Conservation (phyloP, 2,797 vertebrate genomes). For the Remorina albescens region DNA sequence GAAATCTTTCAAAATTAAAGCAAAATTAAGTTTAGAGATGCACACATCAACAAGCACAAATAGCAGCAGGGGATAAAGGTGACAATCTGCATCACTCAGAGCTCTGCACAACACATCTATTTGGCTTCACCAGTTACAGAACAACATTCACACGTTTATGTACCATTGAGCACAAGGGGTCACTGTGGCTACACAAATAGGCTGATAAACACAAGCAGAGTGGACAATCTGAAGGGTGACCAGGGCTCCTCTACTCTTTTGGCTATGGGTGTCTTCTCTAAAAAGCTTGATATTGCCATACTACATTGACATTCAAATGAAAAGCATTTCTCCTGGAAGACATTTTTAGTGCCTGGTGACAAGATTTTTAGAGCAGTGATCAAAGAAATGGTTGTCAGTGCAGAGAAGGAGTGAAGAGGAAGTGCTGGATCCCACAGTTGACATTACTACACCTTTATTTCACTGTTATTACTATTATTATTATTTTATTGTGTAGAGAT, state of each 20-base stretch:
- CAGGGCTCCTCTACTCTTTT: constrained; percentile 57
- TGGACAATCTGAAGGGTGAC: constrained; percentile 60
- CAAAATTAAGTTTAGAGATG: constrained; percentile 45
- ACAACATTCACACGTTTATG: constrained; percentile 83
- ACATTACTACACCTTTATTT: constrained; percentile 28
- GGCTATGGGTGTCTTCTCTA: constrained; percentile 65
- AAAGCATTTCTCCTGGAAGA: constrained; percentile 79
- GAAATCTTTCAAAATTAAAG: constrained; percentile 28
- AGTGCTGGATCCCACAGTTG: constrained; percentile 27
- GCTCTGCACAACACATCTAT: constrained; percentile 80
- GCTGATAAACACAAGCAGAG: constrained; percentile 69
- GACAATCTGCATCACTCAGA: constrained; percentile 73
- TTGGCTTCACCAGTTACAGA: constrained; percentile 81
- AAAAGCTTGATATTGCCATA: constrained; percentile 75
- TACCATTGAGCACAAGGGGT: constrained; percentile 84
- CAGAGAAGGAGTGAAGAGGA: constrained; percentile 29
- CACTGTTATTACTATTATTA: constrained; percentile 24
- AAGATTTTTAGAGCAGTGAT: constrained; percentile 43
- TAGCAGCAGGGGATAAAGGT: constrained; percentile 72
- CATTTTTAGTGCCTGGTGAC: constrained; percentile 66
- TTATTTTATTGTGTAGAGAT: constrained; percentile 48
- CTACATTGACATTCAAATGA: constrained; percentile 53
- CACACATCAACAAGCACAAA: constrained; percentile 77
- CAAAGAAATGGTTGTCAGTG: constrained; percentile 51
- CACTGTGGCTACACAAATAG: constrained; percentile 79